Conservation (phyloP, 1,140 invertebrate species). For the Charaxes varanes region DNA sequence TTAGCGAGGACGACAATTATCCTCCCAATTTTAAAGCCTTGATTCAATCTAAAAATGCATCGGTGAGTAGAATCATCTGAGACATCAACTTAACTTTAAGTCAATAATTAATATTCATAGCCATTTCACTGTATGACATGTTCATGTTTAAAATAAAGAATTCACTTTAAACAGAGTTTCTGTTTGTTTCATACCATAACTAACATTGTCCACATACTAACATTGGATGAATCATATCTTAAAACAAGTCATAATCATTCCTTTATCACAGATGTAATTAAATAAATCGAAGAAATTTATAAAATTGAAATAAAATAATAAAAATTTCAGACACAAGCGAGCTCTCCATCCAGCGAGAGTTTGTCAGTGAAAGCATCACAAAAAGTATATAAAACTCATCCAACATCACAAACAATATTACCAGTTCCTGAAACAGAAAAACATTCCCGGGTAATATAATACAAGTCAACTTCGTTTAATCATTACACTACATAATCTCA, state of each 20-base stretch:
- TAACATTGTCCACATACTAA: slow-evolving; percentile 23
- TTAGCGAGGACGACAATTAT: slow-evolving; percentile 65
- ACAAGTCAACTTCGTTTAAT: slow-evolving; percentile 3
- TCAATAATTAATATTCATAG: slow-evolving; percentile 15
- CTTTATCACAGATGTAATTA: too few species aligned
- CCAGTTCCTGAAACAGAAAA: slow-evolving; percentile 47
- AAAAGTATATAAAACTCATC: slow-evolving; percentile 57
- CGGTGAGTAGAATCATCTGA: slow-evolving; percentile 43
- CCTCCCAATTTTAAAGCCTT: slow-evolving; percentile 66
- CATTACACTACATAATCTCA: neutral
- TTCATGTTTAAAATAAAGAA: slow-evolving; percentile 18
- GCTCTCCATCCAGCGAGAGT: slow-evolving; percentile 62
- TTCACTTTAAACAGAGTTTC: slow-evolving; percentile 19
- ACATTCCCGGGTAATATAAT: slow-evolving; percentile 52
- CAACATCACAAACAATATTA: slow-evolving; percentile 42
- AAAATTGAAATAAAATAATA: slow-evolving; percentile 7
- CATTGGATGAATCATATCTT: slow-evolving; percentile 5
- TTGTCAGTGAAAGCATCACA: slow-evolving; percentile 69
- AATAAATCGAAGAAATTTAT: neutral
- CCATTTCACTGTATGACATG: slow-evolving; percentile 19
- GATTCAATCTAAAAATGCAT: slow-evolving; percentile 65
- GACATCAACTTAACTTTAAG: slow-evolving; percentile 12
- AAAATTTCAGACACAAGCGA: slow-evolving; percentile 62
- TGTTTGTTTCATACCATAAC: slow-evolving; percentile 22
- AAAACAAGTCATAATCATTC: too few species aligned